Base-by-base conservation (phyloP, 37 sponge, comb jelly and placozoan genomes). In the Cliona cf. orientalis region DNA sequence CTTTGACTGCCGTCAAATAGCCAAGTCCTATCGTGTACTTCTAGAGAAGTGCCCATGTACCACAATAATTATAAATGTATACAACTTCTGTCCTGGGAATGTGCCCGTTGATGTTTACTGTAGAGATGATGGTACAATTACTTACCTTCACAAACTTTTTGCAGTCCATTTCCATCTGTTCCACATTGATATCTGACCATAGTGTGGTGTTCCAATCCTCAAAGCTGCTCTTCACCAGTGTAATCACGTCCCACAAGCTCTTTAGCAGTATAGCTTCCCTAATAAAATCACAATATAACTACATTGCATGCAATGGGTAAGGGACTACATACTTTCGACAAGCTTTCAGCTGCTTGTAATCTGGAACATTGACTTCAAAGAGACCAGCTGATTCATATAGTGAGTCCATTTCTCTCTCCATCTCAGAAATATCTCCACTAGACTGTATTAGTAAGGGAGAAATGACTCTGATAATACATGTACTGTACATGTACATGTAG, bases 151-250 rank as follows among this genome's bases (percentile, higher is more conserved):
- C 94, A 86, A 96, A 99, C 77, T 96, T 96, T 86, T 94, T 99
- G 66, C 95, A 96, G 69, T 94, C 95, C 73, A 88, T 87, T 42
- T 99, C 99, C 97, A 99, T 94, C 58, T 82, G 86, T 57, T 99
- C 99, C 44, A 99, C 99, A 76, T 99, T 96, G 74, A 99, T 94
- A 60, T 96, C 93, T 26, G 42, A 72, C 99, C 99, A 99, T 9
- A 91, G 74, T 0, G 97, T 99, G 61, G 91, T 92, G 71, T 96
- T 96, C 99, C 99, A 99, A 60, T 94, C 95, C 42, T 59, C 84
- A 64, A 99, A 93, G 71, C 89, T 93, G 77, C 97, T 99, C 71
- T 85, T 63, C 11, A 99, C 99, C 44, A 99, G 78, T 7, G 31
- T 46, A 26, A 89, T 90, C 82, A 87, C 84, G 74, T 99, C 99